Base-by-base conservation (phyloP, 2,113 vertebrate species). In the Sorex fumeus region DNA sequence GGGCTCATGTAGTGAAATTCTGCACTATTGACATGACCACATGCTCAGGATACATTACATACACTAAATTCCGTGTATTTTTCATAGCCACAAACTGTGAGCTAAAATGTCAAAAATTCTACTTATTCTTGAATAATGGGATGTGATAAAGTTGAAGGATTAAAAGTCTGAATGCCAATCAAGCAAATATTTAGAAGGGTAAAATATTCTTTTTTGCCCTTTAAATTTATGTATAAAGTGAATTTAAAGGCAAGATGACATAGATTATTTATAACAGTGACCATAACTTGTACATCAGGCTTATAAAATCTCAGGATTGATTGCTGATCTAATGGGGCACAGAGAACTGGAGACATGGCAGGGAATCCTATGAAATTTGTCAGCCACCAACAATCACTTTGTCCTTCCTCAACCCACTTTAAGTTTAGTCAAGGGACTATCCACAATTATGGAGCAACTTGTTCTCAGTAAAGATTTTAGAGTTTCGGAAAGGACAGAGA, bases 161-260 rank as follows among this genome's bases (percentile, higher is more conserved):
- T 96, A 91, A 92, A 97, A 95, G 91, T 94, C 91, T 95, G 86
- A 95, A 90, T 94, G 23, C 74, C 88, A 72, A 77, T 83, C 84
- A 74, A 1, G 23, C 84, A 95, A 70, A 84, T 92, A 69, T 95
- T 81, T 53, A 94, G 94, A 93, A 95, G 87, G 87, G 85, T 96
- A 96, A 96, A 95, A 94, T 92, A 88, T 97, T 97, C 86, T 90
- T 88, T 40, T 95, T 97, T 97, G 92, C 97, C 97, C 95, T 98
- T 95, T 97, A 86, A 96, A 87, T 95, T 94, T 96, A 85, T 96
- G 64, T 96, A 87, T 90, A 96, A 96, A 96, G 97, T 93, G 94
- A 97, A 91, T 96, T 43, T 97, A 96, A 96, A 96, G 88, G 93
- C 84, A 95, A 5, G 95, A 92, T 87, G 92, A 60, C 5, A 96